Conservation (phyloP, 1,140 invertebrate species). For the Philopotamus ludificatus region DNA sequence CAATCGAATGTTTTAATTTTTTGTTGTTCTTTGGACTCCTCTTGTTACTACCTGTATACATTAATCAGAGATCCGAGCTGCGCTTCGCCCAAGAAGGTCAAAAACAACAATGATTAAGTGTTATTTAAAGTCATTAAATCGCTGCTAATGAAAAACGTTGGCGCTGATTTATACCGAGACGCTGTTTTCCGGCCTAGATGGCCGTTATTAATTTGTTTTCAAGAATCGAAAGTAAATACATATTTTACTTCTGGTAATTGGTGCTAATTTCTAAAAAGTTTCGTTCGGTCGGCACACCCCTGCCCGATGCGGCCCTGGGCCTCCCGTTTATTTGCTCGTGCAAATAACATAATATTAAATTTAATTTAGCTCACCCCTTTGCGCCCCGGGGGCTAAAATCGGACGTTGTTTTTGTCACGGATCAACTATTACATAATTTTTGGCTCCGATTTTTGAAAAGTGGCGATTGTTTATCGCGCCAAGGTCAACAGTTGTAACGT, state of each 20-base stretch:
- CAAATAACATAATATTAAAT: slow-evolving; percentile 13
- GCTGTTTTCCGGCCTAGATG: slow-evolving; percentile 21
- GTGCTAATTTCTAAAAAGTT: slow-evolving; percentile 33
- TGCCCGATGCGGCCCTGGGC: not conserved
- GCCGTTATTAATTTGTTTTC: slow-evolving; percentile 34
- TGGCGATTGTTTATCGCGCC: too few relatives aligned
- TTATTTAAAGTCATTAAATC: slow-evolving; percentile 32
- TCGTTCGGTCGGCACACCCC: not conserved
- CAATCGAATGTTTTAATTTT: too few relatives aligned
- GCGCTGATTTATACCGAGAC: not conserved
- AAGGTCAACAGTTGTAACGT: too few relatives aligned
- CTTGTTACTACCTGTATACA: too few relatives aligned
- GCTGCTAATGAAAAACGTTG: slow-evolving; percentile 37
- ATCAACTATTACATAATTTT: not conserved
- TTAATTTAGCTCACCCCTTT: slow-evolving; percentile 23
- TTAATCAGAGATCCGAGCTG: too few relatives aligned
- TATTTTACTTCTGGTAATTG: slow-evolving; percentile 35
- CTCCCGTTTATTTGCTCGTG: slow-evolving; percentile 2
- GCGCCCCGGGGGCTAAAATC: not conserved
- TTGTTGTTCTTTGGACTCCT: too few relatives aligned
- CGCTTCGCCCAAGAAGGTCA: too few relatives aligned
- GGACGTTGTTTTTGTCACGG: slow-evolving; percentile 15
- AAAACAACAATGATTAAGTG: slow-evolving; percentile 34
- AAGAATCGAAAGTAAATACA: slow-evolving; percentile 36
- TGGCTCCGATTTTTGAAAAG: too few relatives aligned